phyloP scores from a whole-genome alignment of 2,888 invertebrate species.

The Caenorhabditis sp. region DNA sequence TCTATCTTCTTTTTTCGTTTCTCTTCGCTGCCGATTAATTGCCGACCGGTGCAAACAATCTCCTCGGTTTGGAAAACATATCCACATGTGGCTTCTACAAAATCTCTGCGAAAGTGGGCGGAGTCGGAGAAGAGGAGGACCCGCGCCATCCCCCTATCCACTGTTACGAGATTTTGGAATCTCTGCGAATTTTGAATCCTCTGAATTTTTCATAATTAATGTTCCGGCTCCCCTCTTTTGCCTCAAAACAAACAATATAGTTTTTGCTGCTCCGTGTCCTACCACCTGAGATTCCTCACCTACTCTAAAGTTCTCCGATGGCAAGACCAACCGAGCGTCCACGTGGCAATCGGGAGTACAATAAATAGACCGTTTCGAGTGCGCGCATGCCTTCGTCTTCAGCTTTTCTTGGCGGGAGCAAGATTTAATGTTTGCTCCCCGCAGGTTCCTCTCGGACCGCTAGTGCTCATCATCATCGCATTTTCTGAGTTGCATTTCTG shows the following conservation, averaged over 20 bases:
- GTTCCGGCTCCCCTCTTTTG: not conserved
- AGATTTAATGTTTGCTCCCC: slow-evolving; percentile 55
- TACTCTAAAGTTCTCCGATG: not conserved
- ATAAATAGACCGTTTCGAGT: slow-evolving; percentile 58
- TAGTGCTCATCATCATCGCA: slow-evolving; percentile 50
- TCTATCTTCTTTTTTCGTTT: slow-evolving; percentile 16
- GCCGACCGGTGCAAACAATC: slow-evolving; percentile 36
- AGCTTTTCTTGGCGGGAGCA: slow-evolving; percentile 52
- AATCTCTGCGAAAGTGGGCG: slow-evolving; percentile 23
- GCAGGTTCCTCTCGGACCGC: slow-evolving; percentile 39
- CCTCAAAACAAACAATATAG: too few species aligned
- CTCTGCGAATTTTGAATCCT: not conserved
- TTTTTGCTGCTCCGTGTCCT: too few species aligned
- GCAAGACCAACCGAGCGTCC: slow-evolving; percentile 12
- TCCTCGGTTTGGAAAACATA: slow-evolving; percentile 33
- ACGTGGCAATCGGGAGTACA: slow-evolving; percentile 52
- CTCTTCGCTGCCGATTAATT: slow-evolving; percentile 33
- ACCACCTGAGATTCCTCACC: too few species aligned
- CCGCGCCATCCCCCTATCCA: not conserved
- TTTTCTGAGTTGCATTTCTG: slow-evolving; percentile 53
- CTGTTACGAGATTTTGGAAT: not conserved
- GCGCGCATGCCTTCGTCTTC: slow-evolving; percentile 59
- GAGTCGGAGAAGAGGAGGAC: not conserved
- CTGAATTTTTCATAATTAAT: not conserved
- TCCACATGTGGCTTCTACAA: slow-evolving; percentile 8